Evolutionary conservation across 2,888 invertebrate genomes (phyloP), one percentile per base, ranked within the genome.

Genomic region (Leptinotarsa haldemani): DNA sequence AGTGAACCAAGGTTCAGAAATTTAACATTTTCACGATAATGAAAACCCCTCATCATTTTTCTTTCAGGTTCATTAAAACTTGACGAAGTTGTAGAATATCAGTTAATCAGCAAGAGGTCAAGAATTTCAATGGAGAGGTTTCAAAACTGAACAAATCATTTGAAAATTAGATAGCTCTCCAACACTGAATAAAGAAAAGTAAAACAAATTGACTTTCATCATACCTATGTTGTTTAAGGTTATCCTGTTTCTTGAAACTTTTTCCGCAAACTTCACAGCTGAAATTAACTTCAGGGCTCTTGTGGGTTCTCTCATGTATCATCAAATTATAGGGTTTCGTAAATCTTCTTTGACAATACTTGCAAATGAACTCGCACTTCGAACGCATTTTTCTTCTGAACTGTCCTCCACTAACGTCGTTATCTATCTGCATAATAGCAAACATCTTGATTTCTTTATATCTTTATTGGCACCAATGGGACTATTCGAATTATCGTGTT

Each of bases 241-340:
- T 96, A 90, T 99, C 98, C 91, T 98, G 98, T 88, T 98, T 91
- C 89, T 98, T 95, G 92, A 99, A 99, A 83, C 96, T 96, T 90
- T 98, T 98, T 85, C 97, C 96, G 90, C 98, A 99, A 83, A 98
- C 95, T 89, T 98, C 98, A 90, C 98, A 99, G 85, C 96, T 95
- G 90, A 96, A 99, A 73, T 97, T 97, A 85, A 98, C 92, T 90
- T 98, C 98, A 78, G 94, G 94, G 88, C 97, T 97, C 88, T 97
- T 97, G 91, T 99, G 98, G 84, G 97, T 98, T 88, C 98, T 92
- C 89, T 98, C 98, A 91, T 99, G 98, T 85, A 99, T 98, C 92
- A 98, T 94, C 88, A 99, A 92, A 90, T 99, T 99, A 91, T 99
- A 99, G 82, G 96, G 95, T 90, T 99, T 99, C 86, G 97, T 98